Evolutionary conservation across 2,888 invertebrate genomes (phyloP).

Genomic region (Shargacucullia verbasci): DNA sequence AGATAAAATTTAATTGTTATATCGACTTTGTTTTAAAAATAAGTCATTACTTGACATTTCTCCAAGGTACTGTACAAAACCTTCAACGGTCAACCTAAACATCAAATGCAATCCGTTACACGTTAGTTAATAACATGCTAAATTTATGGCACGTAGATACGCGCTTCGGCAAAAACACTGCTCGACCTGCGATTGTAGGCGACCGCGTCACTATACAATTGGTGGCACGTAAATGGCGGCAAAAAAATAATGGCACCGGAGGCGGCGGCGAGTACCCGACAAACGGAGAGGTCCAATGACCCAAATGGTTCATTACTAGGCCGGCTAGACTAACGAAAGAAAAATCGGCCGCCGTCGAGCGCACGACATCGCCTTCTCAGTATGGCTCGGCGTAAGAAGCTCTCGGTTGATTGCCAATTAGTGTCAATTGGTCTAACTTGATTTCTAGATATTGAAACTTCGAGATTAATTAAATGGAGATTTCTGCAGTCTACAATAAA

Average conservation of each 20-base stretch:
- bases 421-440: slow-evolving; percentile 58
- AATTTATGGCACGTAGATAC: slow-evolving; percentile 57
- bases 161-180: slow-evolving; percentile 56
- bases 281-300: slow-evolving; percentile 88
- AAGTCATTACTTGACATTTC: slow-evolving; percentile 14
- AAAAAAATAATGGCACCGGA: slow-evolving; percentile 80
- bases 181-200: slow-evolving; percentile 68
- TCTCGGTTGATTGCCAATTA: slow-evolving; percentile 57
- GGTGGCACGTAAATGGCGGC: slow-evolving; percentile 74
- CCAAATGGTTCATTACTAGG: slow-evolving; percentile 86
- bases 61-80: slow-evolving; percentile 65
- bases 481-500: slow-evolving; percentile 8
- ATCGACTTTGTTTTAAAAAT: no score
- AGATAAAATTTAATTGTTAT: no score
- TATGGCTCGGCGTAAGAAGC: slow-evolving; percentile 25
- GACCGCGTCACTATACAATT: slow-evolving; percentile 76
- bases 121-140: slow-evolving; percentile 59
- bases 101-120: slow-evolving; percentile 65
- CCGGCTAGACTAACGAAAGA: slow-evolving; percentile 81
- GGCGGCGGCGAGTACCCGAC: slow-evolving; percentile 74
- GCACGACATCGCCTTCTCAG: slow-evolving; percentile 55
- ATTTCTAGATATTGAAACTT: slow-evolving; percentile 45
- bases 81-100: slow-evolving; percentile 63
- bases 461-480: slow-evolving; percentile 6
- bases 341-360: slow-evolving; percentile 78